These are phyloP conservation scores for Sinodicranocentrus sp. DNA, from an alignment of 2,888 invertebrate genomes.

Conservation along the genomic window DNA sequence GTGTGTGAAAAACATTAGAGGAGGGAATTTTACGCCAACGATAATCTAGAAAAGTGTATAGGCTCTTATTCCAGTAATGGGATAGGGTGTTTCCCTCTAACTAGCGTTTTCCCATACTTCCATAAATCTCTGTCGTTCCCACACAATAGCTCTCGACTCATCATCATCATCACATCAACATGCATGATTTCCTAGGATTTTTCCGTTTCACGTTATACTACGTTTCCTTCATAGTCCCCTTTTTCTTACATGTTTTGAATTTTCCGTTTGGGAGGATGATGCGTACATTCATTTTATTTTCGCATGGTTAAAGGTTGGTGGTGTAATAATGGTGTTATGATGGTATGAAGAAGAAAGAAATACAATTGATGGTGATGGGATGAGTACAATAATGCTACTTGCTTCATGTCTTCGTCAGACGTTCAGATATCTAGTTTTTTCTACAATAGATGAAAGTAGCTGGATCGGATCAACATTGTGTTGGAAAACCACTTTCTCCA, in stretches of 20 bases:
- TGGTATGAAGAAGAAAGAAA: neutral
- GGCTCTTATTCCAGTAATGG: conserved; percentile 71
- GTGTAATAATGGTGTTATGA: conserved; percentile 29
- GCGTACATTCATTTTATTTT: conserved; percentile 18
- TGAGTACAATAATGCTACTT: conserved; percentile 18
- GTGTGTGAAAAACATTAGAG: conserved; percentile 73
- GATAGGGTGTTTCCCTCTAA: conserved; percentile 73
- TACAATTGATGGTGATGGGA: conserved; percentile 1
- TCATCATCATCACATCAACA: conserved; percentile 40
- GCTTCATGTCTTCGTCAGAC: no score
- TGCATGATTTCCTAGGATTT: conserved; percentile 47
- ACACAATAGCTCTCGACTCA: conserved; percentile 70
- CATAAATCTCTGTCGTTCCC: conserved; percentile 77
- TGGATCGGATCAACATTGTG: neutral
- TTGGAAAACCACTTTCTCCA: conserved; percentile 7
- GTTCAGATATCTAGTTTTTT: no score
- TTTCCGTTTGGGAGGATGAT: conserved; percentile 11
- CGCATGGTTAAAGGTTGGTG: neutral
- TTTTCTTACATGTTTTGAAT: neutral
- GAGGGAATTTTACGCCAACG: conserved; percentile 52
- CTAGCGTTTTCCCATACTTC: conserved; percentile 54
- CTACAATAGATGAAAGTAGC: no score
- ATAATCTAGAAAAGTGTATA: conserved; percentile 53
- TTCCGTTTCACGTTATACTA: neutral
- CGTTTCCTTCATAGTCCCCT: neutral